A percentile compares a stretch with the other conserved stretches of the same genome.
phyloP scores from a whole-genome alignment of 1,140 invertebrate genomes.

The Trichonephila clavipes region DNA sequence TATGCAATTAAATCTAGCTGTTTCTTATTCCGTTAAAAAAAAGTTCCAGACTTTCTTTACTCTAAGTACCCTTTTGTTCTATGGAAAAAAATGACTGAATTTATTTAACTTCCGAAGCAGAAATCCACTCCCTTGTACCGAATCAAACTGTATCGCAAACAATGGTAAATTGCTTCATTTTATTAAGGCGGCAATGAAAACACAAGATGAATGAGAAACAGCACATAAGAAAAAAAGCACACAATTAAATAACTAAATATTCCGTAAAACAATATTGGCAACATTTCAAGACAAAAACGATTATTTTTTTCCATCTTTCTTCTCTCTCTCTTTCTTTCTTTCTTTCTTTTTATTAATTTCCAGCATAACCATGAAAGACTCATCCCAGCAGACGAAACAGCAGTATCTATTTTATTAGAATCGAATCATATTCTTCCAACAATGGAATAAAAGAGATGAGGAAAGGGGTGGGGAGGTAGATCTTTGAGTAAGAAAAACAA shows the following conservation, averaged over 20 bases:
- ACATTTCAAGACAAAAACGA: slow-evolving; percentile 51
- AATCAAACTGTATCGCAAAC: not conserved
- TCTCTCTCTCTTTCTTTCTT: not conserved
- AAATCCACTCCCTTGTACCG: not conserved
- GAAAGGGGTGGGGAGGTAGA: too few species aligned
- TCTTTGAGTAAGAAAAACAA: slow-evolving; percentile 65
- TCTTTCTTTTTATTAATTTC: slow-evolving; percentile 1
- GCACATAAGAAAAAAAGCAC: not conserved
- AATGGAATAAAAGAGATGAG: not conserved
- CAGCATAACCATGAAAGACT: slow-evolving; percentile 1
- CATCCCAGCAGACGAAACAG: not conserved
- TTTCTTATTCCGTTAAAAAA: too few species aligned
- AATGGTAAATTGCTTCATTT: slow-evolving; percentile 9
- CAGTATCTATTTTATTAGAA: slow-evolving; percentile 44
- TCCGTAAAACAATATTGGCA: slow-evolving; percentile 62
- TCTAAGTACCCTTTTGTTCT: not conserved
- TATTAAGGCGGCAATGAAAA: not conserved
- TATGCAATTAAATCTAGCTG: too few species aligned
- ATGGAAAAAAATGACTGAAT: not conserved
- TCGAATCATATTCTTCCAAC: slow-evolving; percentile 61
- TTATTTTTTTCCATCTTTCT: not conserved
- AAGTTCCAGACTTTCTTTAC: not conserved
- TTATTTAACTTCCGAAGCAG: not conserved
- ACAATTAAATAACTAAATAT: slow-evolving; percentile 3
- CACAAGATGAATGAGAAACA: not conserved